Base-by-base conservation (phyloP, 2,888 invertebrate genomes). In the Tiphia femorata region DNA sequence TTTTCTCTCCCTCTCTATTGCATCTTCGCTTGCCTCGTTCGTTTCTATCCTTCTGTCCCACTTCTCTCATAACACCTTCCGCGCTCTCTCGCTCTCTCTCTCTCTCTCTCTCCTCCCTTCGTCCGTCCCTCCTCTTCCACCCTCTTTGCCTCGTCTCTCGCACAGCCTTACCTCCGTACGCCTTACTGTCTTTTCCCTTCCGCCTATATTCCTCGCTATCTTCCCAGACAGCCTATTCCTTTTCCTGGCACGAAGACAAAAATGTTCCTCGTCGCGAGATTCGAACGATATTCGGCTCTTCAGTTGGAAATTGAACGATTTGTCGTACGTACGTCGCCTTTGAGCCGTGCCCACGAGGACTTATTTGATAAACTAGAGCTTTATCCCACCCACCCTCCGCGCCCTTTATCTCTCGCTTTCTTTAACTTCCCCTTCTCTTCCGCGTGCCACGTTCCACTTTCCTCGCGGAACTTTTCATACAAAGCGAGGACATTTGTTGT, bases 281-380 rank as follows among this genome's bases (percentile, higher is more conserved):
- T 41, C 60, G 51, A 51, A 53, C 64, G 64, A 64, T 64, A 64
- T 64, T 64, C 64, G 50, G 49, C 60, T 47, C 25, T 40, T 25
- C 38, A 30, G 49, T 30, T 37, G 23, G 57, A 54, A 65, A 65
- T 64, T 64, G 64, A 65, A 65, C 64, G 60, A 64, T 64, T 64
- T 64, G 57, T 64, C 64, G 60, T 60, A 64, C 64, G 53, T 57
- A 52, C 64, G 63, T 55, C 64, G 63, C 56, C 59, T 64, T 63
- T 56, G 53, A 64, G 49, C 53, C 55, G 48, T 30, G 48, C 49
- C 23, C 50, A 25, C 27, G 19, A 37, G 23, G 48, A 37, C 48
- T 40, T 64, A 52, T 50, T 59, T 63, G 64, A 59, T 59, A 64
- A 64, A 63, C 64, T 52, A 27, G 25, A 16, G 17, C 54, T 49